Evolutionary conservation across 2,888 invertebrate genomes (phyloP), one percentile per base, ranked within the genome.

Genomic region (Phortica okadai): DNA sequence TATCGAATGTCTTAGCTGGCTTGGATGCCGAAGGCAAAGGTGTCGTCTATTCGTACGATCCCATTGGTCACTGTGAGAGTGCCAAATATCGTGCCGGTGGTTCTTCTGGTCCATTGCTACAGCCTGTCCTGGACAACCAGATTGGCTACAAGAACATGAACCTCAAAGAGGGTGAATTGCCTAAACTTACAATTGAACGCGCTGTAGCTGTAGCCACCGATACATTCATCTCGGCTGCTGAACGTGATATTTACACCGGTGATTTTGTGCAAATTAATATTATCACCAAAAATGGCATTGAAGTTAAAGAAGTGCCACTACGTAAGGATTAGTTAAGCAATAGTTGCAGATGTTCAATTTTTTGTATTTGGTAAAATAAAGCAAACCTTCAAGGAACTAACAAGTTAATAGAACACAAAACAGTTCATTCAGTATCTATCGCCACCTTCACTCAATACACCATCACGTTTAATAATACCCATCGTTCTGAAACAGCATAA

Each of bases 211-310:
- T 99, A 50, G 93, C 99, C 62, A 98, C 97, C 88, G 99, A 99
- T 92, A 97, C 97, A 0, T 99, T 99, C 90, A 97, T 98, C 84
- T 97, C 99, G 75, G 99, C 99, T 4, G 97, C 99, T 1, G 99
- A 99, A 91, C 94, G 99, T 89, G 99, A 99, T 91, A 99, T 99
- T 88, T 96, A 98, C 89, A 99, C 99, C 77, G 99, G 99, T 72
- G 99, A 99, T 92, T 95, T 95, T 77, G 95, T 99, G 83, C 93
- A 93, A 78, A 96, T 99, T 82, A 94, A 96, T 84, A 93, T 98
- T 79, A 96, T 99, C 82, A 98, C 97, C 21, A 96, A 96, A 83
- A 95, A 95, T 92, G 98, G 98, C 0, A 93, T 97, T 77, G 93
- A 93, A 81, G 94, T 94, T 4, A 89, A 94, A 94, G 90, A 95